Evolutionary conservation across 2,797 vertebrate species (phyloP), one percentile per base, ranked within the genome.

Genomic region (Bothrops alternatus): DNA sequence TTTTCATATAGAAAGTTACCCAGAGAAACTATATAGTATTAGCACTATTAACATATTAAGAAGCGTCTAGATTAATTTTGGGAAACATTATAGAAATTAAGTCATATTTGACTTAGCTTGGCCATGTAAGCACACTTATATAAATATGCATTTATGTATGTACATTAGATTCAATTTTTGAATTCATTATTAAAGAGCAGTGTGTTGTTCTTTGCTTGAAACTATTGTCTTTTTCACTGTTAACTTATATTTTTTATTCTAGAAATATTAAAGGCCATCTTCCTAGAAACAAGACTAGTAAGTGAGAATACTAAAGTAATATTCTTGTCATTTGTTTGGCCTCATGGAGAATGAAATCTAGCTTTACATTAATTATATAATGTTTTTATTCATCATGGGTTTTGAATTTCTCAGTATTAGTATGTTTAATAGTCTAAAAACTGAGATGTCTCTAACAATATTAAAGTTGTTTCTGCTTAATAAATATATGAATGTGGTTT

Each of bases 281-380:
- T 90, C 61, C 94, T 1, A 96, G 93, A 95, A 96, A 60, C 60
- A 96, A 90, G 94, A 93, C 56, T 91, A 97, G 98, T 98, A 96
- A 91, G 97, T 97, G 47, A 94, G 60, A 37, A 87, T 94, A 3
- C 2, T 91, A 47, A 82, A 82, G 20, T 82, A 82, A 82, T 82
- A 47, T 82, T 82, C 37, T 82, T 82, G 37, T 20, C 42, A 16
- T 85, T 93, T 28, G n/a, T 60, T 87, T 91, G 87, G 86, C 8
- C 3, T 82, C 3, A 0, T 87, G 14, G 65, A 95, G 53, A 63
- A 60, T 3, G 73, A 93, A 93, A 28, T 13, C 2, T 92, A 3
- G 16, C 65, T 87, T 87, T 90, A 53, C 23, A 25, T 87, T 73
- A 32, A 90, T 16, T 47, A 28, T 47, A 13, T n/a, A 37, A 10